These are phyloP conservation scores for Pseudois nayaur DNA, from an alignment of 2,113 vertebrate species.

Conservation along the genomic window DNA sequence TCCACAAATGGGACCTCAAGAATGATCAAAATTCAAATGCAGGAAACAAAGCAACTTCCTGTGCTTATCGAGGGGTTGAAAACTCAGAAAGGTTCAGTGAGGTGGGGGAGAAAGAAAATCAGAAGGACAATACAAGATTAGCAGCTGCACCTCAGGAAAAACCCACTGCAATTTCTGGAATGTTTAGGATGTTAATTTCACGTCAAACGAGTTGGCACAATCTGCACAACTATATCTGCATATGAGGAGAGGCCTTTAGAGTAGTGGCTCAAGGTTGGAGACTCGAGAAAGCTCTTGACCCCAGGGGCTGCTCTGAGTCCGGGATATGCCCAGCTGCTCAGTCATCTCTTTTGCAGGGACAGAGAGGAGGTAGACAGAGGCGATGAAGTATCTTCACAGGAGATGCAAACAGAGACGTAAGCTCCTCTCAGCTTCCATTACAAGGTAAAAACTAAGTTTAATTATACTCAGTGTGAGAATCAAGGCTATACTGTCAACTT, in stretches of 20 bases:
- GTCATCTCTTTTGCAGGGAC: background rate
- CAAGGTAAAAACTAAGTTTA: background rate
- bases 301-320: background rate
- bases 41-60: background rate
- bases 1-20: background rate
- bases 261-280: background rate
- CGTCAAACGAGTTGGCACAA: background rate
- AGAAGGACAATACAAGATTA: background rate
- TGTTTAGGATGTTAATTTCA: background rate
- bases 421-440: background rate
- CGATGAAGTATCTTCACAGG: background rate
- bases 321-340: background rate
- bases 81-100: background rate
- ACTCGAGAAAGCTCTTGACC: background rate
- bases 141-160: background rate
- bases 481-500: background rate
- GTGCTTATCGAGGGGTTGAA: background rate
- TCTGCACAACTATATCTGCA: background rate
- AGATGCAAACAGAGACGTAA: background rate
- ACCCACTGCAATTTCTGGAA: background rate
- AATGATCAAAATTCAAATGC: conserved; percentile 24
- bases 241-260: background rate
- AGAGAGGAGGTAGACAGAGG: background rate
- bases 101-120: background rate
- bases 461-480: background rate